Conservation (phyloP, 2,797 vertebrate species). For the Chelonia mydas region DNA sequence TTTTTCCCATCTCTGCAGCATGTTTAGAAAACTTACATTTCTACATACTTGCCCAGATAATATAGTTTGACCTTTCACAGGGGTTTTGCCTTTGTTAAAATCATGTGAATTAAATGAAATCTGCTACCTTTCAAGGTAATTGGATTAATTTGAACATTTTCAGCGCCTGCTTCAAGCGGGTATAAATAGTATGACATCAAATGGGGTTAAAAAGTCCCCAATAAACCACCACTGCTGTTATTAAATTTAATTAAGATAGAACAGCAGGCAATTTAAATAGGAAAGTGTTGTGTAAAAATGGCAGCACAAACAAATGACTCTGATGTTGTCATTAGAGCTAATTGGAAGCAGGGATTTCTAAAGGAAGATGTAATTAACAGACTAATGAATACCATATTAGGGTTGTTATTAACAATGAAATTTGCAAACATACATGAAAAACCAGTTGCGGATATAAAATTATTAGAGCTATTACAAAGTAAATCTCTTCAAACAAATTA, state of each 20-base stretch:
- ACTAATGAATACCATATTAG: conserved; percentile 67
- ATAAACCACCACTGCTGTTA: conserved; percentile 66
- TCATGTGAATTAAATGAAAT: conserved; percentile 11
- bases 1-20: background rate
- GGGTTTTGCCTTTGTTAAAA: conserved; percentile 50
- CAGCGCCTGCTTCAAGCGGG: conserved; percentile 35
- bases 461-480: conserved; percentile 37
- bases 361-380: conserved; percentile 72
- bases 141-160: conserved; percentile 54
- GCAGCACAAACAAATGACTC: conserved; percentile 60
- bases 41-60: conserved; percentile 27
- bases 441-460: conserved; percentile 41
- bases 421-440: conserved; percentile 64
- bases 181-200: conserved; percentile 65
- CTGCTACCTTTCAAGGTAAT: conserved; percentile 52
- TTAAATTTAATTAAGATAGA: conserved; percentile 74
- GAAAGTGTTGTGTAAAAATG: conserved; percentile 59
- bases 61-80: conserved; percentile 23
- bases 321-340: conserved; percentile 70
- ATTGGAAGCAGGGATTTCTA: conserved; percentile 69
- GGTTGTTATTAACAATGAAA: conserved; percentile 70
- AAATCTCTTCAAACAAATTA: conserved; percentile 49
- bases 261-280: conserved; percentile 54
- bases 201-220: conserved; percentile 63
- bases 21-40: background rate